A percentile compares a stretch with the other conserved stretches of the same genome.
phyloP scores from a whole-genome alignment of 1,140 invertebrate species.

The Anagrus nilaparvatae region DNA sequence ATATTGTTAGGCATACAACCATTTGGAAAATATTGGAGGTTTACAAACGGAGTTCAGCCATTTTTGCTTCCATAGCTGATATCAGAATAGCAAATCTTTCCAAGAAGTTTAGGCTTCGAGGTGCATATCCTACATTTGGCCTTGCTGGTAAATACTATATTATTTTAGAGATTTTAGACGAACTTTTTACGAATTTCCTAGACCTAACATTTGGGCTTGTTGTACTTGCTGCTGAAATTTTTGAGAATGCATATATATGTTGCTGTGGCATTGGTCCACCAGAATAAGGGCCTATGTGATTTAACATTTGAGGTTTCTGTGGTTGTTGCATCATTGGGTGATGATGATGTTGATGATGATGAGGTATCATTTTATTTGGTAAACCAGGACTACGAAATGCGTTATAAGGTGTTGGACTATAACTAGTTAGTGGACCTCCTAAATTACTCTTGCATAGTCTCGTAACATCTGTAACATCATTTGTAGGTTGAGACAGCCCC shows the following conservation, averaged over 20 bases:
- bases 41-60: constrained; percentile 50
- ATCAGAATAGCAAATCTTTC: constrained; percentile 75
- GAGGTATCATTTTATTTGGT: constrained; percentile 34
- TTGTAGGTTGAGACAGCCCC: too few relatives aligned
- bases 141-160: constrained; percentile 93
- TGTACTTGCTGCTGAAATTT: constrained; percentile 12
- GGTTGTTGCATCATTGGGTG: too few relatives aligned
- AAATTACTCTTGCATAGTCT: constrained; percentile 44
- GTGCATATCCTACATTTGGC: constrained; percentile 57
- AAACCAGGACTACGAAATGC: constrained; percentile 35
- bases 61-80: constrained; percentile 60
- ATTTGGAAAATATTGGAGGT: constrained; percentile 64
- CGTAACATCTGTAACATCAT: constrained; percentile 42
- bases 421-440: constrained; percentile 39
- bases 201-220: constrained; percentile 16
- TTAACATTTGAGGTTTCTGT: constrained; percentile 41
- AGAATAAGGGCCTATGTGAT: constrained; percentile 39
- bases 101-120: constrained; percentile 78
- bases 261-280: constrained; percentile 27
- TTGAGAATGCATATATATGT: constrained; percentile 34
- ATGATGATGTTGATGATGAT: too few relatives aligned
- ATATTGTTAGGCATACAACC: constrained; percentile 36
- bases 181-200: constrained; percentile 58
- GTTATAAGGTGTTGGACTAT: constrained; percentile 35
- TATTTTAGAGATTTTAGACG: constrained; percentile 89